Conservation (phyloP, 2,888 invertebrate genomes). For the Epistrophe grossulariae region DNA sequence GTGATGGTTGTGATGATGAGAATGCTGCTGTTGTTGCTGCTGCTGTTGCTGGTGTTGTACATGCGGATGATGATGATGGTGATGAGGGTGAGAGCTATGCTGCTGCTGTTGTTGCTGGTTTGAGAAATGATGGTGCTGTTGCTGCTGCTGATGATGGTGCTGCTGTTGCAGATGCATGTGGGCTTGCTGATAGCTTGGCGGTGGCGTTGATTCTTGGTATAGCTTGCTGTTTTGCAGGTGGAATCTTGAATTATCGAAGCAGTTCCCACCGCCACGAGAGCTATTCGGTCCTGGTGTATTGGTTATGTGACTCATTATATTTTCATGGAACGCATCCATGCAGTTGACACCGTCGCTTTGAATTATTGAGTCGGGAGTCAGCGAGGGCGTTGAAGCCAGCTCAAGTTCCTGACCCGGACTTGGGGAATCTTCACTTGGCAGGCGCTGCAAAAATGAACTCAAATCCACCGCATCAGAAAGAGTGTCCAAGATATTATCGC, state of each 20-base stretch:
- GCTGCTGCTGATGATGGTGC: conserved; percentile 84
- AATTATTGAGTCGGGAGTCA: conserved; percentile 87
- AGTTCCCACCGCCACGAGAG: conserved; percentile 78
- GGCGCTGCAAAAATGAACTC: conserved; percentile 89
- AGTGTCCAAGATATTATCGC: conserved; percentile 91
- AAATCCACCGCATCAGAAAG: conserved; percentile 92
- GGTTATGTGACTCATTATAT: conserved; percentile 86
- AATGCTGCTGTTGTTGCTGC: conserved; percentile 77
- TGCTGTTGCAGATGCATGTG: conserved; percentile 88
- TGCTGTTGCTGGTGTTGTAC: conserved; percentile 77
- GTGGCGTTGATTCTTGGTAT: conserved; percentile 85
- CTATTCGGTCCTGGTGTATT: conserved; percentile 78
- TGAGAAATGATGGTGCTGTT: conserved; percentile 84
- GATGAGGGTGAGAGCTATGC: conserved; percentile 83
- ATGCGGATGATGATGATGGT: conserved; percentile 77
- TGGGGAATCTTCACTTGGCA: conserved; percentile 85
- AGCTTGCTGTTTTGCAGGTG: conserved; percentile 86
- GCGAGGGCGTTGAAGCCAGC: conserved; percentile 89
- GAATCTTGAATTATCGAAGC: conserved; percentile 75
- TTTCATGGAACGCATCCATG: conserved; percentile 91
- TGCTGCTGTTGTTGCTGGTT: conserved; percentile 76
- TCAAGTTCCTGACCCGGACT: conserved; percentile 87
- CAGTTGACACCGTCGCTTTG: conserved; percentile 85
- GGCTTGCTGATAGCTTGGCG: conserved; percentile 86
- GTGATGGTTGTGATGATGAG: conserved; percentile 73